phyloP scores from a whole-genome alignment of 2,888 invertebrate species.

The Trypoxylon attenuatum region DNA sequence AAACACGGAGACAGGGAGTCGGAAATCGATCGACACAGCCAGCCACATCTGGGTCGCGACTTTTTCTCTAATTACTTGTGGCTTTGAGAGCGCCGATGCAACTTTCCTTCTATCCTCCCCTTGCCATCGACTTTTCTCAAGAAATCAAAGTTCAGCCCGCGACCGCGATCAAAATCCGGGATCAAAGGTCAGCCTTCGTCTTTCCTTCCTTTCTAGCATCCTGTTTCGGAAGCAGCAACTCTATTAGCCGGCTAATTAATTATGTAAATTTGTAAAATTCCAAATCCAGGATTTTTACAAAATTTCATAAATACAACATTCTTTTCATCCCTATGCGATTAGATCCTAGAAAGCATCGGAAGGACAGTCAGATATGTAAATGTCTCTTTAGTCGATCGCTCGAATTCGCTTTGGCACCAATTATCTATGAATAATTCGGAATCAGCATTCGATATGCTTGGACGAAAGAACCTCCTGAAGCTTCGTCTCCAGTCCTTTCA shows the following conservation, averaged over 20 bases:
- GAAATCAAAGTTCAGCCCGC: slow-evolving; percentile 36
- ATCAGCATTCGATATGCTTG: too few species aligned
- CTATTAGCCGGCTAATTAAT: slow-evolving; percentile 49
- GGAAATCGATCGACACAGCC: slow-evolving; percentile 52
- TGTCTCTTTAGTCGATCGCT: too few species aligned
- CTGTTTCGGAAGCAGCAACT: slow-evolving; percentile 35
- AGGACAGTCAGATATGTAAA: too few species aligned
- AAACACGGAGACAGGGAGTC: slow-evolving; percentile 8
- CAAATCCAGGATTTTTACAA: too few species aligned
- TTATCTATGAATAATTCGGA: too few species aligned
- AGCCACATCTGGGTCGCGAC: slow-evolving; percentile 54
- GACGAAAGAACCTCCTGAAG: too few species aligned
- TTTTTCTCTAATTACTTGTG: slow-evolving; percentile 57
- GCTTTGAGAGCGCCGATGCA: slow-evolving; percentile 40
- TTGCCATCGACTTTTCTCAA: neutral
- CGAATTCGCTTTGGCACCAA: too few species aligned
- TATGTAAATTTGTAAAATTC: too few species aligned
- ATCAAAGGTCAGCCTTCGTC: slow-evolving; percentile 44
- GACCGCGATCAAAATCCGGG: slow-evolving; percentile 45
- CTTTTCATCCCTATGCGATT: too few species aligned
- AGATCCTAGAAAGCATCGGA: too few species aligned
- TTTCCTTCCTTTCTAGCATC: slow-evolving; percentile 28
- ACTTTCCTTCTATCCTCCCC: slow-evolving; percentile 29
- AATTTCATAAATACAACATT: too few species aligned
- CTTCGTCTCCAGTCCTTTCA: neutral